Percentiles rank a stretch among this genome's conserved stretches.
Conservation (phyloP, 1,140 invertebrate genomes). For the Polypedilum vanderplanki region DNA sequence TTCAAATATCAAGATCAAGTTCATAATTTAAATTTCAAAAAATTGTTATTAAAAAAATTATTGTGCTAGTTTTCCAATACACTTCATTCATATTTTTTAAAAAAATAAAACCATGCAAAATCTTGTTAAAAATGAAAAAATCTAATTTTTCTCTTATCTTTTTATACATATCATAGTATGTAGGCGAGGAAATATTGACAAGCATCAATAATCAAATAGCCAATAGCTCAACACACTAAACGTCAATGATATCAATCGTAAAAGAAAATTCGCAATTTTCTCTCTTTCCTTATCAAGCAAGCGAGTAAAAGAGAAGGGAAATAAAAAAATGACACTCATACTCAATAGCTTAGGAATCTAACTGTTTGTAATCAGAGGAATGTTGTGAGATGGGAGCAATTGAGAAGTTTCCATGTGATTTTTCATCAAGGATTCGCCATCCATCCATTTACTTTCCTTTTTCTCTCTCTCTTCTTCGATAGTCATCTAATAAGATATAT, state of each 20-base stretch:
- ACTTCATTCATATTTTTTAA: no score
- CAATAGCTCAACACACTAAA: background rate
- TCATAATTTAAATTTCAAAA: no score
- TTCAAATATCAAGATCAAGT: no score
- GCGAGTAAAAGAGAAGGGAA: background rate
- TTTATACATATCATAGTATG: no score
- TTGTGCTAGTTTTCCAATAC: no score
- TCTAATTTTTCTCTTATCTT: no score
- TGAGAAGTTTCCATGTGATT: constrained; percentile 15
- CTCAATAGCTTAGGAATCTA: background rate
- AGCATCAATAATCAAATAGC: background rate
- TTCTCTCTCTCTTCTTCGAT: background rate
- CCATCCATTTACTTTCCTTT: no score
- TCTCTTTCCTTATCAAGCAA: background rate
- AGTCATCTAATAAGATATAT: constrained; percentile 14
- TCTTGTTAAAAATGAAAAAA: no score
- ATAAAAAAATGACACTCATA: constrained; percentile 14
- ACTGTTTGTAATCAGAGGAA: background rate
- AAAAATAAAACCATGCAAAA: no score
- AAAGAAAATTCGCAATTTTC: background rate
- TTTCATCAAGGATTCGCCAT: constrained; percentile 17
- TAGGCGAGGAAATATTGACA: background rate
- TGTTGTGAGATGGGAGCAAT: background rate
- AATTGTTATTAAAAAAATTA: no score
- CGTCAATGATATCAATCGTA: background rate